Percentiles rank a stretch among this genome's conserved stretches.
These are phyloP conservation scores for Coluber constrictor DNA, from an alignment of 2,797 vertebrate species.

Conservation along the genomic window DNA sequence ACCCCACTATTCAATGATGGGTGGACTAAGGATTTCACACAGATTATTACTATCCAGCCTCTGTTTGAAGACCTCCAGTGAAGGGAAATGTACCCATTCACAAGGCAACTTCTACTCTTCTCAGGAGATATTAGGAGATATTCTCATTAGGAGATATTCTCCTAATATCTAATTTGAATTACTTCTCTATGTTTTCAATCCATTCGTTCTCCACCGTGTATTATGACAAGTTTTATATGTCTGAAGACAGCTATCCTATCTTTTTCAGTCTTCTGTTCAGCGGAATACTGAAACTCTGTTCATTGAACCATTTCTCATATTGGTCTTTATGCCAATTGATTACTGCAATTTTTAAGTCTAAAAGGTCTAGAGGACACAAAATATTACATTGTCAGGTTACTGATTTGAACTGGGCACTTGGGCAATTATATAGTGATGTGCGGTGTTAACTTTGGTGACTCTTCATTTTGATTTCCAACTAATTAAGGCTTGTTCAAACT, in stretches of 20 bases:
- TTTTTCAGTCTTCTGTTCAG: neutral
- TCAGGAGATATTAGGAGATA: no score
- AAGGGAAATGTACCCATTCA: neutral
- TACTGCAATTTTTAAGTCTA: neutral
- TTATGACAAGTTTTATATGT: neutral
- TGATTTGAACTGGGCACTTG: neutral
- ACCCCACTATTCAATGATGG: neutral
- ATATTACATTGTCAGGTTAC: neutral
- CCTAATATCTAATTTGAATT: neutral
- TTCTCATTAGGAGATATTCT: no score
- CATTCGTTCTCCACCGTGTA: neutral
- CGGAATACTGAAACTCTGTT: neutral
- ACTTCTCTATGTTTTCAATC: neutral
- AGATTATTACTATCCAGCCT: neutral
- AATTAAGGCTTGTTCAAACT: neutral
- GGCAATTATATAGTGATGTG: neutral
- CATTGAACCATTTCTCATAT: neutral
- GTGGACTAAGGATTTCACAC: neutral
- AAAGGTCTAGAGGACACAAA: neutral
- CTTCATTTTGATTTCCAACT: neutral
- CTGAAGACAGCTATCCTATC: neutral
- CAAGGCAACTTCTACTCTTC: neutral
- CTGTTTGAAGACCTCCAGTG: neutral
- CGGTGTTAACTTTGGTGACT: neutral
- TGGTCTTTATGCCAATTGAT: neutral